Conservation (phyloP, 2,888 invertebrate genomes). For the Rotaria sp. region DNA sequence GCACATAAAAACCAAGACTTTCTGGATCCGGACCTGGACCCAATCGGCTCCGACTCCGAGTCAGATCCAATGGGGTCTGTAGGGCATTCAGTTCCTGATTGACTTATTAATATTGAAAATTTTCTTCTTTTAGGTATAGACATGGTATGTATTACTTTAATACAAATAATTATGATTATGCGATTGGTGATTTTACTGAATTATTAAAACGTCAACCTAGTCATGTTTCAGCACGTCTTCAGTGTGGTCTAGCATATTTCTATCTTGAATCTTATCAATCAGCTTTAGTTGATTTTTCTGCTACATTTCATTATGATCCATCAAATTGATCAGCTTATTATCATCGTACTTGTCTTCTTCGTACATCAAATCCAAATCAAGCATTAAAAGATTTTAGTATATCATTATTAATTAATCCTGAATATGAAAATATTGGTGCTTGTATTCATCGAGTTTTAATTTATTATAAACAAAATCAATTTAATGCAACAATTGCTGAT, state of each 20-base stretch:
- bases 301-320: conserved; percentile 53
- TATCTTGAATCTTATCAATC: conserved; percentile 48
- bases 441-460: conserved; percentile 54
- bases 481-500: conserved; percentile 54
- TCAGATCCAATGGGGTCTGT: no score
- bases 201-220: conserved; percentile 49
- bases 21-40: no score
- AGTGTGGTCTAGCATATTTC: conserved; percentile 50
- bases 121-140: conserved; percentile 22
- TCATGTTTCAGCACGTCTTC: conserved; percentile 49
- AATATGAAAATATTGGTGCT: conserved; percentile 50
- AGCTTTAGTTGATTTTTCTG: conserved; percentile 53
- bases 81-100: no score
- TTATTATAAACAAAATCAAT: conserved; percentile 50
- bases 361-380: conserved; percentile 52
- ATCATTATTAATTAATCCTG: conserved; percentile 51
- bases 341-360: conserved; percentile 52
- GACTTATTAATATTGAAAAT: not conserved
- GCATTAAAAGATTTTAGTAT: conserved; percentile 54
- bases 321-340: conserved; percentile 52
- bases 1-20: no score
- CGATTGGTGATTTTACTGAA: conserved; percentile 52
- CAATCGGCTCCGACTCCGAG: no score
- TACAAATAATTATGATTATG: conserved; percentile 49
- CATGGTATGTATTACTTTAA: conserved; percentile 37